Base-by-base conservation (phyloP, 1,140 invertebrate genomes). In the Alviniconcha marisindica region DNA sequence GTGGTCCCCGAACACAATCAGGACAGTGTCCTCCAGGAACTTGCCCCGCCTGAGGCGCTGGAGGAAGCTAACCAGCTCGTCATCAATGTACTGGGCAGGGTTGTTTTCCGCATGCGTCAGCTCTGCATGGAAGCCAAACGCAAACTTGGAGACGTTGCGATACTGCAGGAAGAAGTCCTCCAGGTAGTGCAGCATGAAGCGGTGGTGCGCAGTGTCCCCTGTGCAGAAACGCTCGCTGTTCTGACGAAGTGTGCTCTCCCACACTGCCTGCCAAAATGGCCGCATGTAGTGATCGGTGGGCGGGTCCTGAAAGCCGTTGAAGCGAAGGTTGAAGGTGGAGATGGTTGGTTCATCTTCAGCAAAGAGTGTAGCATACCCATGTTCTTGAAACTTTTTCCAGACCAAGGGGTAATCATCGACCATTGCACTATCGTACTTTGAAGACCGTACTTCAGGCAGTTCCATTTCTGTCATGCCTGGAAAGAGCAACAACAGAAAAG, bases 61-160 rank as follows among this genome's bases (percentile, higher is more conserved):
- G 3, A 93, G 80, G 63, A 96, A 96, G 0, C 94, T 91, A 2
- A 94, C 91, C 0, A 97, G 91, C 91, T 98, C 97, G 0, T 96
- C 94, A 91, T 99, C 97, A 0, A 96, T 96, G 0, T 95, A 95
- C 38, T 96, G 95, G 36, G 98, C 95, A 82, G 96, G 94, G 92
- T 98, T 98, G 87, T 96, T 96, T 81, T 97, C 96, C 89, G 97
- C 96, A 87, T 99, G 97, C 0, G 97, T 98, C n/a, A 98, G 94
- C 90, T 98, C 97, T 0, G 95, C 96, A 89, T 98, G 97, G 93
- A 98, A 98, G 7, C 96, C 96, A 90, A 99, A 97, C 0, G 95
- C 93, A 91, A 98, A 99, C 88, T 96, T 96, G 4, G 96, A 96
- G 77, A 95, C 94, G 74, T 87, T 90, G 91, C 94, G 92, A 94